A percentile compares a stretch with the other conserved stretches of the same genome.
These are phyloP conservation scores for Bicyclus anynana DNA, from an alignment of 1,140 invertebrate genomes.

Conservation along the genomic window DNA sequence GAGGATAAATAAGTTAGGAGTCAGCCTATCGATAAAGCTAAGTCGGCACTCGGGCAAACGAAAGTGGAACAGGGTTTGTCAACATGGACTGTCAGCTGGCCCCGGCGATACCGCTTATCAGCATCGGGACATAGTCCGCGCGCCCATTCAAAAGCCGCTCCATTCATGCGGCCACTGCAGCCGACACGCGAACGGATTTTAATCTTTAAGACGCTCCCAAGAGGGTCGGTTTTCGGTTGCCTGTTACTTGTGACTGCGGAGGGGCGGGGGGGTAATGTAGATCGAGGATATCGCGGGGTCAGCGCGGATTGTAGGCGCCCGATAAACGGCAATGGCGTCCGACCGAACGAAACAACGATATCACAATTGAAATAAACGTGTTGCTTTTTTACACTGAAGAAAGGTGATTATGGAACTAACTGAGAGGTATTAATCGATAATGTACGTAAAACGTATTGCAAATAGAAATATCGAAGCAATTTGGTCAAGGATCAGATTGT, in stretches of 20 bases:
- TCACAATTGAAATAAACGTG: conserved; percentile 31
- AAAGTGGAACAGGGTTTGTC: conserved; percentile 75
- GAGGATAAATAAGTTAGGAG: not conserved
- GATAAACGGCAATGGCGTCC: conserved; percentile 63
- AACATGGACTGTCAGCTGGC: conserved; percentile 70
- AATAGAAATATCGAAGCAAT: too few relatives aligned
- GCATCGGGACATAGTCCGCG: conserved; percentile 71
- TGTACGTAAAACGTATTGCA: too few relatives aligned
- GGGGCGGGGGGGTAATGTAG: conserved; percentile 59
- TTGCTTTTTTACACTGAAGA: not conserved
- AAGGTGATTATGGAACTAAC: too few relatives aligned
- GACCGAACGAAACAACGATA: conserved; percentile 42
- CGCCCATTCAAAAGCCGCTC: conserved; percentile 72
- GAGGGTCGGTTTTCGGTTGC: conserved; percentile 40
- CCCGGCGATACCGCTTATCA: conserved; percentile 73
- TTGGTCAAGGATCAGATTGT: too few relatives aligned
- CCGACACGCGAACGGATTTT: conserved; percentile 29
- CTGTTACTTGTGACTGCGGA: conserved; percentile 30
- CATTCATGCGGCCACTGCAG: conserved; percentile 67
- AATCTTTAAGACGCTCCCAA: conserved; percentile 33
- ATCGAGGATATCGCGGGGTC: conserved; percentile 74
- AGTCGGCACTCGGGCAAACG: conserved; percentile 47
- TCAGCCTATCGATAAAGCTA: conserved; percentile 53
- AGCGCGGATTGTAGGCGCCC: conserved; percentile 71
- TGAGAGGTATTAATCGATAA: too few relatives aligned